These are phyloP conservation scores for Drosophila mettleri DNA, from an alignment of 2,888 invertebrate genomes.

Conservation along the genomic window DNA sequence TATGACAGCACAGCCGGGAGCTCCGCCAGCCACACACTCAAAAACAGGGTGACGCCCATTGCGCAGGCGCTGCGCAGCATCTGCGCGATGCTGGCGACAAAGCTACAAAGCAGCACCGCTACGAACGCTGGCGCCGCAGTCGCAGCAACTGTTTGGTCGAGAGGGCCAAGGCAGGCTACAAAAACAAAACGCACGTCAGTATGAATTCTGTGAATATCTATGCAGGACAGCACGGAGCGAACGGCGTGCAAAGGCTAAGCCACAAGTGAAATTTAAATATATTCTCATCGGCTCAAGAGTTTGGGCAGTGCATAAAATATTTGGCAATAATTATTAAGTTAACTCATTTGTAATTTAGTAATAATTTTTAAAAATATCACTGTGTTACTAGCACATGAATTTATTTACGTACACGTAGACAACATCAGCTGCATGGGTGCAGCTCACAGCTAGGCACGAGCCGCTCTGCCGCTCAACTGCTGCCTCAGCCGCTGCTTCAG, in stretches of 20 bases:
- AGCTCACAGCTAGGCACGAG: slow-evolving; percentile 21
- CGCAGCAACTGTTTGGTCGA: slow-evolving; percentile 32
- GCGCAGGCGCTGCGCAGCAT: slow-evolving; percentile 76
- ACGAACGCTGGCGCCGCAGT: slow-evolving; percentile 33
- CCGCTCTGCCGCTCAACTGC: slow-evolving; percentile 39
- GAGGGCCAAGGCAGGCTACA: slow-evolving; percentile 71
- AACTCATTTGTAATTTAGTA: not conserved
- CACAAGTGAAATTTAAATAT: slow-evolving; percentile 42
- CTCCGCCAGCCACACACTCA: slow-evolving; percentile 22
- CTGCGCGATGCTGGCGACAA: slow-evolving; percentile 50
- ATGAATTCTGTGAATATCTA: slow-evolving; percentile 81
- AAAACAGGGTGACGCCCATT: slow-evolving; percentile 63
- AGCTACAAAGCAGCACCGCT: slow-evolving; percentile 45
- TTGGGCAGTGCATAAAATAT: not conserved
- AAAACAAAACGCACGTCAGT: slow-evolving; percentile 81
- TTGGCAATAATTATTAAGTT: not conserved
- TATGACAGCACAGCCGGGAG: slow-evolving; percentile 24
- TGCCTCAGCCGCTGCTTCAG: slow-evolving; percentile 15
- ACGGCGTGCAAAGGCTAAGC: slow-evolving; percentile 18
- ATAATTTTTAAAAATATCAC: not conserved
- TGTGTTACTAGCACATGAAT: not conserved
- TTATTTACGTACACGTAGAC: slow-evolving; percentile 10
- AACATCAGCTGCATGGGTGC: slow-evolving; percentile 61
- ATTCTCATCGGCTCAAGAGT: not conserved
- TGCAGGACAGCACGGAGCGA: slow-evolving; percentile 79